Evolutionary conservation across 2,797 vertebrate genomes (phyloP), one percentile per base, ranked within the genome.

Genomic region (Furcifer pardalis): DNA sequence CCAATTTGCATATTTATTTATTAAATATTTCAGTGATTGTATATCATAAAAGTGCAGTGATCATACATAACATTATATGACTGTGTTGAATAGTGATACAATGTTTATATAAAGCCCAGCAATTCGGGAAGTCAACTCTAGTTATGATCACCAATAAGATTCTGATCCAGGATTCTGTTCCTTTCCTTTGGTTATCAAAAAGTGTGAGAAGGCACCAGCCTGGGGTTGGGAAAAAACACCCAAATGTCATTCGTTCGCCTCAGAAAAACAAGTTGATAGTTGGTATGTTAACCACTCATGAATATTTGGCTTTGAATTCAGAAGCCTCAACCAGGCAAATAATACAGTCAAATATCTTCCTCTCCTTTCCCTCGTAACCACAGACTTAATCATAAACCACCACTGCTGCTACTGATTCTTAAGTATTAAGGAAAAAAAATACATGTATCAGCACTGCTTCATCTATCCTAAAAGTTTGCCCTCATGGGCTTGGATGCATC

Each of bases 311-410:
- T 84, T 89, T 79, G 84, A 0, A 0, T 0, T 71, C 56, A 32
- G 88, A 91, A 89, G 59, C 66, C 40, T 60, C 85, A 84, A 88
- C 37, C 89, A 5, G 32, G 73, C 92, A 75, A 75, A 52, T 23
- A 27, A 85, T 85, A 90, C 84, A 86, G 87, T 89, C 46, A 86
- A 89, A 69, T 75, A 46, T 27, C 78, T 60, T n/a, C 23, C 81
- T 83, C 65, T 62, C 42, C 85, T 86, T 77, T 87, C 80, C 56
- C 81, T 87, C 83, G 52, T 27, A 76, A 27, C 83, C 59, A 32
- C 37, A 52, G 86, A 73, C 62, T 85, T 86, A 82, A 89, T 79
- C 77, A 21, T n/a, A 84, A 88, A 72, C 86, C 78, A 52, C 23
- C 37, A 25, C 17, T 69, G 63, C 66, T 84, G 69, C 75, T 83